phyloP scores from a whole-genome alignment of 2,113 vertebrate species.

The Phylloscopus whistleri region DNA sequence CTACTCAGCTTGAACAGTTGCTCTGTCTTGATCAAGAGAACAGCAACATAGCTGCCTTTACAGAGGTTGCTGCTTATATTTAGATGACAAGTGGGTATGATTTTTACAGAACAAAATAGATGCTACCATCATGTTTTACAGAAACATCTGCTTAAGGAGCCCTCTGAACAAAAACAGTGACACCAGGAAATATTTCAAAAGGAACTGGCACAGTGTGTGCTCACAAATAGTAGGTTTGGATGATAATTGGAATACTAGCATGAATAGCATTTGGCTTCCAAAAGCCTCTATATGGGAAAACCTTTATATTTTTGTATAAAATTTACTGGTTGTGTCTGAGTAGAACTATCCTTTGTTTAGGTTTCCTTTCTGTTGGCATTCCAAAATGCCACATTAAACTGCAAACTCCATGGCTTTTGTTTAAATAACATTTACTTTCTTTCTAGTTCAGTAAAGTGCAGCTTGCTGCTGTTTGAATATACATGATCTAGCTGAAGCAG shows the following conservation, averaged over 20 bases:
- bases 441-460: background rate
- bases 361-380: background rate
- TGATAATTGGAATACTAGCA: background rate
- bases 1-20: background rate
- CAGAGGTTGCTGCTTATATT: background rate
- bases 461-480: background rate
- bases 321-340: background rate
- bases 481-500: background rate
- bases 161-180: background rate
- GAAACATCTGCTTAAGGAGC: background rate
- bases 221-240: background rate
- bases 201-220: background rate
- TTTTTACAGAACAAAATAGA: background rate
- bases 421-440: background rate
- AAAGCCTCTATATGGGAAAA: background rate
- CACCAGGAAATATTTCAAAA: background rate
- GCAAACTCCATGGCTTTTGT: background rate
- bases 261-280: background rate
- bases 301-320: background rate
- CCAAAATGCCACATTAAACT: background rate
- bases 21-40: background rate
- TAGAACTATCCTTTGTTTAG: background rate
- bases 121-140: background rate
- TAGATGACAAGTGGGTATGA: background rate
- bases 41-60: background rate